Evolutionary conservation across 37 sponge, comb jelly and placozoan species (phyloP), one percentile per base, ranked within the genome.

Genomic region (Theonella swinhoei): DNA sequence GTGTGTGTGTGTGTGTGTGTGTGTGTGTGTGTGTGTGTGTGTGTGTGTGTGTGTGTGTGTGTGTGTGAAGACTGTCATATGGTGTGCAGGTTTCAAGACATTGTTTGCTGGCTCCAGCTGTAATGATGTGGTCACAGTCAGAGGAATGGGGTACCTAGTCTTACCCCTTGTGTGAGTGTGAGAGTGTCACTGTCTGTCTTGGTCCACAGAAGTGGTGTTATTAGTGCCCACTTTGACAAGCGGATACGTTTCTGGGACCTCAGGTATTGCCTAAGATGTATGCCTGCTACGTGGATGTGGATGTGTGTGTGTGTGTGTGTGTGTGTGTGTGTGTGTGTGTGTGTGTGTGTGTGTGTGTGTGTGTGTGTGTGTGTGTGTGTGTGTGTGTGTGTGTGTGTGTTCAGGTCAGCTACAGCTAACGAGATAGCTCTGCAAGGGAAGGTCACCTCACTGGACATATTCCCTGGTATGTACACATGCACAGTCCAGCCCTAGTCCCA

Each of bases 21-120:
- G n/a, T n/a, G n/a, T n/a, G n/a, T 60, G 62, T 23, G 19, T 60
- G 62, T n/a, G n/a, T n/a, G n/a, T n/a, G n/a, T n/a, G n/a, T n/a
- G n/a, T n/a, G n/a, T 7, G 42, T 8, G 20, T n/a, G 7, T 14
- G 42, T 14, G 14, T 64, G 9, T 30, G 76, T 33, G 25, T 22
- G 28, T 74, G 36, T 3, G 11, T 25, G 24, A 42, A 32, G 31
- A n/a, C 59, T 17, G 14, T 62, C 40, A 14, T 31, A 31, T 26
- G 30, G 26, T 54, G 31, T 22, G 7, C 81, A 95, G 96, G 91
- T 88, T 36, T 85, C 0, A 81, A 78, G 87, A 98, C 98, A 19
- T 65, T 98, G 59, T 92, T 93, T 82, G 98, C 94, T 72, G 91
- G 98, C 24, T 98, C 98, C 70, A 96, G 94, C 76, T 98, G 98